Conservation (phyloP, 2,113 vertebrate species). For the Chionodraco myersi region DNA sequence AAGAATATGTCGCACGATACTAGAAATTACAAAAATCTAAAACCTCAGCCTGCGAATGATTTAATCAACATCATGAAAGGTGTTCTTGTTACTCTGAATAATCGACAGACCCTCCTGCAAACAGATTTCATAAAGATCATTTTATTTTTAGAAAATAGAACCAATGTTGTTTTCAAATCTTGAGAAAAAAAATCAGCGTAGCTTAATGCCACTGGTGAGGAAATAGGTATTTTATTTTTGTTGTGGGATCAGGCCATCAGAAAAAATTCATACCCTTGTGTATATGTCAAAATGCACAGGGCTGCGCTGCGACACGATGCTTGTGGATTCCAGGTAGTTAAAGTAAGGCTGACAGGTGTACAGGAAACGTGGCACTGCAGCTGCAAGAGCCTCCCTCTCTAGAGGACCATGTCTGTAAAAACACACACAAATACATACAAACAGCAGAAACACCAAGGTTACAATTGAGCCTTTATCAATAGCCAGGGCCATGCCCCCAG, state of each 20-base stretch:
- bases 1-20: too few relatives aligned
- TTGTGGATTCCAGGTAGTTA: slow-evolving; percentile 83
- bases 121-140: too few relatives aligned
- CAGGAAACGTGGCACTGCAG: slow-evolving; percentile 80
- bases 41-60: background rate
- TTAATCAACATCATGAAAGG: too few relatives aligned
- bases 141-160: background rate
- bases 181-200: background rate
- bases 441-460: fast-evolving
- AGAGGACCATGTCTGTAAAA: slow-evolving; percentile 69
- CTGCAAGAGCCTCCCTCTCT: slow-evolving; percentile 74
- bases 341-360: slow-evolving; percentile 85
- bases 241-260: background rate
- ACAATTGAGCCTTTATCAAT: background rate
- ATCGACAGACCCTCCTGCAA: too few relatives aligned
- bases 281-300: slow-evolving; percentile 66
- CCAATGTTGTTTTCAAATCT: background rate
- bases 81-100: too few relatives aligned
- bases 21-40: background rate
- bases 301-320: slow-evolving; percentile 38
- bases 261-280: slow-evolving; percentile 66
- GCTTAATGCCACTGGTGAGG: background rate
- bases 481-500: background rate
- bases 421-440: background rate
- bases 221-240: background rate